Conservation (phyloP, 1,140 invertebrate genomes). For the Drosophila pandora region DNA sequence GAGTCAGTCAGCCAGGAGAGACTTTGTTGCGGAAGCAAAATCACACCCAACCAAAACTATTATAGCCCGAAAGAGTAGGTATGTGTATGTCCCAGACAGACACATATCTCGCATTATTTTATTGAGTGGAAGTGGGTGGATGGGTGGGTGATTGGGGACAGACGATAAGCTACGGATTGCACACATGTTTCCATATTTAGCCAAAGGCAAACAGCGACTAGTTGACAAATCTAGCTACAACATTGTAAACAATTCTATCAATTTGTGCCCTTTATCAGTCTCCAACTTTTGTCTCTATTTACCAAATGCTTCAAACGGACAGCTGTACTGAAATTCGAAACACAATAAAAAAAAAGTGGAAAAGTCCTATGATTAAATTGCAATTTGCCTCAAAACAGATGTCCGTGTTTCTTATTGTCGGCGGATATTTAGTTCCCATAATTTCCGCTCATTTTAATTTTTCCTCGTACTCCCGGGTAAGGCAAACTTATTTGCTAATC, state of each 20-base stretch:
- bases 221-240: constrained; percentile 44
- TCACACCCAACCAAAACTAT: constrained; percentile 28
- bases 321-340: constrained; percentile 54
- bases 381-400: constrained; percentile 55
- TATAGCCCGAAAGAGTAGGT: constrained; percentile 4
- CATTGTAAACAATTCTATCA: constrained; percentile 69
- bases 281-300: constrained; percentile 58
- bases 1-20: constrained; percentile 3
- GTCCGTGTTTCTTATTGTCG: constrained; percentile 37
- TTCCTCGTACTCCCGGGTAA: neutral
- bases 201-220: constrained; percentile 32
- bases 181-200: constrained; percentile 62
- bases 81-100: constrained; percentile 7
- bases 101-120: constrained; percentile 51
- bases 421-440: constrained; percentile 64
- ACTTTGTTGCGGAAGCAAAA: constrained; percentile 64
- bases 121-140: constrained; percentile 22
- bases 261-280: constrained; percentile 52
- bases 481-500: constrained; percentile 49
- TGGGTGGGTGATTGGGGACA: constrained; percentile 5
- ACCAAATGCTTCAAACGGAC: constrained; percentile 70
- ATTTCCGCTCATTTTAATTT: constrained; percentile 74
- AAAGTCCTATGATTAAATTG: constrained; percentile 60
- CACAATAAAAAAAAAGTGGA: constrained; percentile 27
- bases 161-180: constrained; percentile 50